Base-by-base conservation (phyloP, 64 coral and sea anemone species). In the Astreopora myriophthalma region DNA sequence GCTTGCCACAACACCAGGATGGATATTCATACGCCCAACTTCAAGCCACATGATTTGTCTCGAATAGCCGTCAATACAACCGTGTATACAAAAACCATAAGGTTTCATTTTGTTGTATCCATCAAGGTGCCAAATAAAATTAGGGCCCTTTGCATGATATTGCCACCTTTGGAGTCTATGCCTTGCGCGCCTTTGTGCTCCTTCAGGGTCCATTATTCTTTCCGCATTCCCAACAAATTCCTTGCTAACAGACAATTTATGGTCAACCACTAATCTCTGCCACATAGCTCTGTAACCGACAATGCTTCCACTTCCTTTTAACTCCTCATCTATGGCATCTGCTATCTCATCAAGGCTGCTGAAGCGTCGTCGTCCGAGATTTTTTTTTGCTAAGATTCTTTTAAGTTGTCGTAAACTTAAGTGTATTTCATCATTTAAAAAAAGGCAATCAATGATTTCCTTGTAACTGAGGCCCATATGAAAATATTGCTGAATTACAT, bases 281-380 rank as follows among this genome's bases (percentile, higher is more conserved):
- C 74, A 90, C 88, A 90, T 90, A 79, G 48, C 23, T 90, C 88
- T 79, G 72, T 90, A 90, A 6, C 88, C 88, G 35, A 90, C 88
- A 90, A 66, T 44, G 88, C 88, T 79, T 30, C 75, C 86, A 46
- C 71, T 88, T 72, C 66, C 44, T 44, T 71, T 88, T 35, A 88
- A 27, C 69, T 88, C 86, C 75, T 90, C 88, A 79, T 64, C 44
- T 61, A 79, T 90, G 32, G 88, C 72, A 36, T 90, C 58, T 65
- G 37, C 88, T 66, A 88, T 72, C 39, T 70, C 71, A 90, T 79
- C 38, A 27, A 90, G 46, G 57, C 20, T 69, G 44, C 88, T 90
- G 10, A 90, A 90, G 58, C 88, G 55, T 90, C 88, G 88, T 78
- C 58, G 73, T 76, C 88, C 60, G 12, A 90, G 34, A 36, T 75